Evolutionary conservation across 2,797 vertebrate species (phyloP).

Genomic region (Spinus pinus): DNA sequence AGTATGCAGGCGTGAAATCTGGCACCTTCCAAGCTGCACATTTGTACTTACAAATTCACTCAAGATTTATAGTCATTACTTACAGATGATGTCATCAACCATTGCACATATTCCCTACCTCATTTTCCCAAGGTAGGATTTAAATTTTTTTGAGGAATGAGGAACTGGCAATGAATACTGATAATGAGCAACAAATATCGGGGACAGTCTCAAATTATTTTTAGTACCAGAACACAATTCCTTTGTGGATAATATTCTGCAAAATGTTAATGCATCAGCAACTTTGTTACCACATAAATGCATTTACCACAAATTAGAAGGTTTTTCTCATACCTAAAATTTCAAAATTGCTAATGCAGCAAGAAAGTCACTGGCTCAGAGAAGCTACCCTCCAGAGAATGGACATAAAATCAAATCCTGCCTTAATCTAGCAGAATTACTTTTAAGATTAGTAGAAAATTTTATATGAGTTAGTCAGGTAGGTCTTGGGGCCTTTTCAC

Average conservation of each 20-base stretch:
- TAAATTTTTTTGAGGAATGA: slow-evolving; percentile 69
- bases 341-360: slow-evolving; percentile 19
- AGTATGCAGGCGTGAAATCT: slow-evolving; percentile 58
- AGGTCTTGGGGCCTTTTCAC: not conserved
- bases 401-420: not conserved
- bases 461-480: not conserved
- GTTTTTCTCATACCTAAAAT: slow-evolving; percentile 19
- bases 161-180: slow-evolving; percentile 59
- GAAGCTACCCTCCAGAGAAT: not conserved
- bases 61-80: slow-evolving; percentile 62
- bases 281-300: slow-evolving; percentile 32
- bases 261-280: slow-evolving; percentile 60
- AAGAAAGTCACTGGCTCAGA: not conserved
- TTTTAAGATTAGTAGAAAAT: not conserved
- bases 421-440: not conserved
- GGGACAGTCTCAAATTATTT: slow-evolving; percentile 49
- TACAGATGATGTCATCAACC: slow-evolving; percentile 71
- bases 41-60: slow-evolving; percentile 61
- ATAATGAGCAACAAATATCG: slow-evolving; percentile 66
- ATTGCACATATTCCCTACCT: slow-evolving; percentile 61
- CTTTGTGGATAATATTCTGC: slow-evolving; percentile 42
- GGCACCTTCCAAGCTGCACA: slow-evolving; percentile 47
- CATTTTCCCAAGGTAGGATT: slow-evolving; percentile 70
- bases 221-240: slow-evolving; percentile 59
- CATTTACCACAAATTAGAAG: slow-evolving; percentile 23